These are phyloP conservation scores for Gadus macrocephalus DNA, from an alignment of 2,113 vertebrate genomes.

Conservation along the genomic window DNA sequence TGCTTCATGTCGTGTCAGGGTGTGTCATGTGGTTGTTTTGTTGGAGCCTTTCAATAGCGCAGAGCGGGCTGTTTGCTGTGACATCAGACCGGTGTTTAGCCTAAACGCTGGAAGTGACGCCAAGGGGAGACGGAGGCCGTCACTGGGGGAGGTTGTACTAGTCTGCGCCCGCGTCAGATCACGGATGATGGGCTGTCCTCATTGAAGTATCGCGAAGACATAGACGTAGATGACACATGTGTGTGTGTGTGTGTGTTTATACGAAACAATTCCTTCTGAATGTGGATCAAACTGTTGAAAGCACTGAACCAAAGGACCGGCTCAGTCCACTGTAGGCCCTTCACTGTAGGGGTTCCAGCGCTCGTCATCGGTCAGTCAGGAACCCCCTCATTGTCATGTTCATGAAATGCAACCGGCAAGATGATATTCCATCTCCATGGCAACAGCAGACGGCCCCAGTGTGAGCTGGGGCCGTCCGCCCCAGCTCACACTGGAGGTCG, in stretches of 20 bases:
- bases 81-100: conserved; percentile 49
- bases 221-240: too few relatives aligned
- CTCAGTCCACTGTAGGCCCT: too few relatives aligned
- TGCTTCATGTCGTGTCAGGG: background rate
- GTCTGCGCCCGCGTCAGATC: too few relatives aligned
- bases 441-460: conserved; percentile 46
- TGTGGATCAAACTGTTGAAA: too few relatives aligned
- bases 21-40: conserved; percentile 13
- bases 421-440: conserved; percentile 54
- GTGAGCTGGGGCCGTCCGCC: background rate
- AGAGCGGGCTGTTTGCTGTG: conserved; percentile 50
- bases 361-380: background rate
- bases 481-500: conserved; percentile 21
- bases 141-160: background rate
- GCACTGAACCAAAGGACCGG: too few relatives aligned
- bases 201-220: too few relatives aligned
- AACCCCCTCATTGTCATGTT: background rate
- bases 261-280: too few relatives aligned
- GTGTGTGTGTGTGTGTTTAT: too few relatives aligned
- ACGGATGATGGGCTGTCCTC: too few relatives aligned
- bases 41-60: conserved; percentile 1
- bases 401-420: conserved; percentile 20
- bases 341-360: too few relatives aligned
- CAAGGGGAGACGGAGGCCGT: background rate
- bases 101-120: conserved; percentile 10